Conservation (phyloP, 2,113 vertebrate species). For the Ellobius talpinus region DNA sequence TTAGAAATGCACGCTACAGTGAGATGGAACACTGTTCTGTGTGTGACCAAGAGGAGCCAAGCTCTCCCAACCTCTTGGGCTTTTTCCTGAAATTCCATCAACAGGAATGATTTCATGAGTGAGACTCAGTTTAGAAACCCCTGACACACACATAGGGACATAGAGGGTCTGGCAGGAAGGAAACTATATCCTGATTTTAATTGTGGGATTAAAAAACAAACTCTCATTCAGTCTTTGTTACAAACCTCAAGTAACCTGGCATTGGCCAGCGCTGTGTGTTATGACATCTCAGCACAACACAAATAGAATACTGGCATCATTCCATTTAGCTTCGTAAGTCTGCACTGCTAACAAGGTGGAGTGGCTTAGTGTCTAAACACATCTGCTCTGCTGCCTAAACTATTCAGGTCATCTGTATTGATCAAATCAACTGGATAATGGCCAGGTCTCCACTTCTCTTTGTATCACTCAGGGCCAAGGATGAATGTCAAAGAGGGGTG, state of each 20-base stretch:
- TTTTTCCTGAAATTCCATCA: background rate
- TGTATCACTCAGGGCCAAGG: background rate
- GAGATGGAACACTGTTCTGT: accelerated
- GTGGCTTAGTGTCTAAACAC: background rate
- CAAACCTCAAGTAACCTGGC: background rate
- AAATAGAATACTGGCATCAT: conserved; percentile 30
- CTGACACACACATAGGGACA: background rate
- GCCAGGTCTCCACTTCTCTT: conserved; percentile 45
- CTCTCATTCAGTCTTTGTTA: background rate
- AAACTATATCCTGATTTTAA: background rate
- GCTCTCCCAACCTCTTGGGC: background rate
- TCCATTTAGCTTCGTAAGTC: conserved; percentile 58
- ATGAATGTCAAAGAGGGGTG: background rate
- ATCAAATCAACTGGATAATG: conserved; percentile 38
- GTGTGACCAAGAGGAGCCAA: background rate
- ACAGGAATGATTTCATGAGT: background rate
- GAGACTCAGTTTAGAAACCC: conserved; percentile 17
- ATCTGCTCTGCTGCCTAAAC: conserved; percentile 38
- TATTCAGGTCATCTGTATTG: conserved; percentile 45
- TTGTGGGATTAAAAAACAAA: background rate
- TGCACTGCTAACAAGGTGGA: background rate
- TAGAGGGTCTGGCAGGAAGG: background rate
- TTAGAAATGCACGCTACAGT: background rate
- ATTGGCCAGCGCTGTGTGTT: background rate
- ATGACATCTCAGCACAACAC: background rate